Base-by-base conservation (phyloP, 2,113 vertebrate genomes). In the Perca fluviatilis region DNA sequence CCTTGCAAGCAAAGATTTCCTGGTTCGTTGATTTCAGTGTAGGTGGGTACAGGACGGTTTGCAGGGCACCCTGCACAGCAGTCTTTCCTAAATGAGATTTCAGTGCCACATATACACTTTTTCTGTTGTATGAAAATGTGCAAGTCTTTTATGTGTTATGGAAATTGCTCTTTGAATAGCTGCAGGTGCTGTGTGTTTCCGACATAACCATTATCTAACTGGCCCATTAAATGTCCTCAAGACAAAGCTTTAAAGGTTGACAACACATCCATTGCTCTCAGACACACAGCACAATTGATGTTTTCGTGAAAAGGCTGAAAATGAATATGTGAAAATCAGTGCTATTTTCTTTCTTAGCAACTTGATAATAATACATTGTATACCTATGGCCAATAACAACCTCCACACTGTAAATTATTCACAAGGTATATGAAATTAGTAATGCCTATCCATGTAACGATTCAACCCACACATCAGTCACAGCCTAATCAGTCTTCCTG, bases 401-500 rank as follows among this genome's bases (percentile, higher is more conserved):
- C 2, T 11, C 30, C 27, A 62, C 4, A 51, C 40, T 25, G n/a
- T 19, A 19, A 11, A 14, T 10, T 13, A 61, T 66, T 43, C 8
- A 12, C 1, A 0, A 23, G 0, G 19, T 50, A 19, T 18, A 56
- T n/a, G 21, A 56, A 66, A 79, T 70, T 25, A 69, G 21, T 30
- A 1, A 72, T 8, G 33, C 0, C 49, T 62, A 54, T 58, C 43
- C 7, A 4, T 54, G 57, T 33, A 1, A 63, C 7, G 8, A 25
- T 72, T 67, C 16, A 58, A 18, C 15, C 23, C 27, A n/a, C 53
- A 23, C n/a, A 53, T 57, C 50, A 2, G 23, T 71, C 69, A 62
- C 19, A 46, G 13, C 11, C 73, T 81, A 10, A 74, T 83, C 56
- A 68, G 69, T 87, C 80, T 87, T 83, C 80, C 23, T 70, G 56